Evolutionary conservation across 2,113 vertebrate genomes (phyloP).

Genomic region (Equus quagga): DNA sequence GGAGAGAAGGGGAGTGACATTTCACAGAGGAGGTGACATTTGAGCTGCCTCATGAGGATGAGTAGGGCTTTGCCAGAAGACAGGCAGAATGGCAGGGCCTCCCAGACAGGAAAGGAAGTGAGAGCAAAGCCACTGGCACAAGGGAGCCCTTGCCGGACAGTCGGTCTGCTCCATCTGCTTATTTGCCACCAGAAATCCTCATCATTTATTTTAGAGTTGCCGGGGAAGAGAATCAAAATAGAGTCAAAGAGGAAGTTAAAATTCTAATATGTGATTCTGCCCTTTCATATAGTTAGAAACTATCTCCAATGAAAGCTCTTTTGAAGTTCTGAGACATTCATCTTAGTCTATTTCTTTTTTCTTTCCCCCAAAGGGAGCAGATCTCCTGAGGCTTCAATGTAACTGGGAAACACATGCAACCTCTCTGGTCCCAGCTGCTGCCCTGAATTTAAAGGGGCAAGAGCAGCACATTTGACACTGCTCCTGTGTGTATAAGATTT

Average conservation of each 20-base stretch:
- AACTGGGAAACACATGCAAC: not conserved
- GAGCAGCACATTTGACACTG: not conserved
- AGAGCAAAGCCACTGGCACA: not conserved
- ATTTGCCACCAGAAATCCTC: not conserved
- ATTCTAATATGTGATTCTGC: not conserved
- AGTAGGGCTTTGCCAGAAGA: not conserved
- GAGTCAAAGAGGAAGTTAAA: not conserved
- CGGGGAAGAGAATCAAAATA: not conserved
- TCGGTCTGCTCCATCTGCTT: not conserved
- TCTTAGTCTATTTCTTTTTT: not conserved
- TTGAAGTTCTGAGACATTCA: not conserved
- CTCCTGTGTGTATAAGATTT: not conserved
- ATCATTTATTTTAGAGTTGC: not conserved
- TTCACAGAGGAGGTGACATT: constrained; percentile 37
- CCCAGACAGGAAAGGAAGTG: not conserved
- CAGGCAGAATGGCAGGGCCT: not conserved
- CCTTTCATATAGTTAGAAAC: constrained; percentile 24
- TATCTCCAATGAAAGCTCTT: constrained; percentile 1
- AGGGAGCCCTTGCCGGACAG: not conserved
- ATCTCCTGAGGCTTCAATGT: not conserved
- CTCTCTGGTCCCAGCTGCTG: not conserved
- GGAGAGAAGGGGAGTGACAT: not conserved
- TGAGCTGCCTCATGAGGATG: not conserved
- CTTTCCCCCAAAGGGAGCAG: not conserved
- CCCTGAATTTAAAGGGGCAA: not conserved